phyloP scores from a whole-genome alignment of 2,797 vertebrate genomes.

The Peromyscus attwateri region DNA sequence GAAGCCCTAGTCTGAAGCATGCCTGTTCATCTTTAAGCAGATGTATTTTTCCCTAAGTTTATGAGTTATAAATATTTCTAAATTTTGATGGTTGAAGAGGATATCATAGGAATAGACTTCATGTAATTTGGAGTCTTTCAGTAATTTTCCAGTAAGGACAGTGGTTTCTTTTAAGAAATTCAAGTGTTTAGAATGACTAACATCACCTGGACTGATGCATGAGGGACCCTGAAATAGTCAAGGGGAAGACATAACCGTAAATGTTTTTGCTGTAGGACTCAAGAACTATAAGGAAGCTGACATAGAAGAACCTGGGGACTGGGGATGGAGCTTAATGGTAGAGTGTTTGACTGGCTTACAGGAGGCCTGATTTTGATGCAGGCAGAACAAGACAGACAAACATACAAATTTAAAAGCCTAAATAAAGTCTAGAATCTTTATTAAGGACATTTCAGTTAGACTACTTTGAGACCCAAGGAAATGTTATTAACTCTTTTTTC shows the following conservation, averaged over 20 bases:
- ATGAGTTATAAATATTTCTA: background rate
- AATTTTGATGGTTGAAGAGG: background rate
- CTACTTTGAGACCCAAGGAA: slow-evolving; percentile 4
- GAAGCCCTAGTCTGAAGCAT: slow-evolving; percentile 34
- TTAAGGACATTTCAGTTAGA: slow-evolving; percentile 4
- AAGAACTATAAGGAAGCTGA: slow-evolving; percentile 3
- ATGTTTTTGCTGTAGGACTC: background rate
- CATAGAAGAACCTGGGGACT: background rate
- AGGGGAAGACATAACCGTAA: background rate
- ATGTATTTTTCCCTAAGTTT: slow-evolving; percentile 14
- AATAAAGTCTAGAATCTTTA: background rate
- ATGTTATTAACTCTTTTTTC: background rate
- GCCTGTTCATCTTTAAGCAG: slow-evolving; percentile 17
- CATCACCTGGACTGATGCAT: background rate
- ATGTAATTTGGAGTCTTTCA: background rate
- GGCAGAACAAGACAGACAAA: background rate
- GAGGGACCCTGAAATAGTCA: background rate
- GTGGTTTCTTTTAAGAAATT: slow-evolving; percentile 48
- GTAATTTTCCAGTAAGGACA: slow-evolving; percentile 39
- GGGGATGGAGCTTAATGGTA: background rate
- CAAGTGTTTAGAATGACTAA: background rate
- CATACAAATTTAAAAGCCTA: background rate
- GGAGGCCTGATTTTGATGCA: background rate
- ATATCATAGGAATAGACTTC: slow-evolving; percentile 40
- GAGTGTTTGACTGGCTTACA: background rate